A percentile compares a stretch with the other conserved stretches of the same genome.
phyloP scores from a whole-genome alignment of 2,113 vertebrate species.

The Passer montanus region DNA sequence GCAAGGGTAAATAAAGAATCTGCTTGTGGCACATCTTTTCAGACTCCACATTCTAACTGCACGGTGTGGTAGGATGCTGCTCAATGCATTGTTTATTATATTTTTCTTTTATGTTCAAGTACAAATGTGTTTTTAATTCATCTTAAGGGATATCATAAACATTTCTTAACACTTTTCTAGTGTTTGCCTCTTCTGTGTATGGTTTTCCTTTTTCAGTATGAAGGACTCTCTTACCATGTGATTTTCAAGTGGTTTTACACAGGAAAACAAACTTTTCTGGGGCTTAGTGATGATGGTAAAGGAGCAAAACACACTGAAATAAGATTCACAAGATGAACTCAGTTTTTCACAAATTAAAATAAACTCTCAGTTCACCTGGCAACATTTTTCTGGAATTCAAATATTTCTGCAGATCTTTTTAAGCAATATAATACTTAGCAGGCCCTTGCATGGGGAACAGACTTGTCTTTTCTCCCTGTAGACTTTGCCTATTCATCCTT shows the following conservation, averaged over 20 bases:
- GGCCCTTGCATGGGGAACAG: background rate
- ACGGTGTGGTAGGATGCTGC: background rate
- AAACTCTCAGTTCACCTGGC: background rate
- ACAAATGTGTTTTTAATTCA: background rate
- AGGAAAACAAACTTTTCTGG: background rate
- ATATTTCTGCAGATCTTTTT: background rate
- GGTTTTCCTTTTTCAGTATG: background rate
- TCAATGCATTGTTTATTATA: background rate
- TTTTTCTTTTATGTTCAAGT: background rate
- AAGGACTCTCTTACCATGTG: background rate
- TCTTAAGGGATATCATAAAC: accelerated
- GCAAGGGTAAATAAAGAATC: background rate
- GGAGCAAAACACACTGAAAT: background rate
- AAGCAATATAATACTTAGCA: background rate
- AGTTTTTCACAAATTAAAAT: background rate
- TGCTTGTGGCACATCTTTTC: background rate
- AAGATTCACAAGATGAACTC: background rate
- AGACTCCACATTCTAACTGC: accelerated
- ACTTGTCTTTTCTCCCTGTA: background rate
- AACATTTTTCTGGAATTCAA: background rate
- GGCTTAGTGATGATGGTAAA: background rate
- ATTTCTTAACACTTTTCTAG: background rate
- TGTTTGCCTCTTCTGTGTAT: background rate
- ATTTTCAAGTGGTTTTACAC: background rate
- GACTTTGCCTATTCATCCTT: background rate